Evolutionary conservation across 2,113 vertebrate species (phyloP), one percentile per base, ranked within the genome.

Genomic region (Miniopterus natalensis): DNA sequence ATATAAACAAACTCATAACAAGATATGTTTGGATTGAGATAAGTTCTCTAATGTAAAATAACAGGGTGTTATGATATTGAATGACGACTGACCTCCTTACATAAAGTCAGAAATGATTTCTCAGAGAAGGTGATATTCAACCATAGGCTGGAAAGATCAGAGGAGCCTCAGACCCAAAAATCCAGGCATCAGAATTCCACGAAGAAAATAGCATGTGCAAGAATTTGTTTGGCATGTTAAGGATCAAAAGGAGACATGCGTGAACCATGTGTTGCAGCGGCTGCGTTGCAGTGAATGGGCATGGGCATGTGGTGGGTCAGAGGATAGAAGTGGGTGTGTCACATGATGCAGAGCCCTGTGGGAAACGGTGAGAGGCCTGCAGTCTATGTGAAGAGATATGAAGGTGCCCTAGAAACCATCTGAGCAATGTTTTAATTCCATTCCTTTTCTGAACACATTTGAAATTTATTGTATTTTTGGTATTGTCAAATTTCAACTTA

Each of bases 381-480:
- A 29, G 57, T 65, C 71, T 27, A 66, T 29, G 25, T 83, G 12
- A 80, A 59, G 49, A 75, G 27, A 23, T 11, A 27, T 17, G 45
- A 40, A 11, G 6, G 1, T 57, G 5, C 20, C 80, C 20, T 74
- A 53, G 21, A 88, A 23, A 3, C 17, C 25, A 75, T 36, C 23
- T 85, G 51, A 89, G 13, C 18, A 80, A 36, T 71, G 45, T 15
- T 78, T 45, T 84, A 20, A 88, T 47, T 14, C 40, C 9, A 5
- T 29, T 53, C 36, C 17, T 86, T 91, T 85, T 45, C 65, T 55
- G 53, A 65, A 65, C 18, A 40, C 77, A 88, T 59, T 84, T 84
- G 83, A 61, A 23, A 47, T n/a, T 11, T 61, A 70, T 31, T 63
- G 17, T 53, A 61, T 53, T 51, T n/a, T 68, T 55, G 49, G 21